Percentiles rank a stretch among this genome's conserved stretches.
phyloP scores from a whole-genome alignment of 2,113 vertebrate species.

The Terrapene triunguis region DNA sequence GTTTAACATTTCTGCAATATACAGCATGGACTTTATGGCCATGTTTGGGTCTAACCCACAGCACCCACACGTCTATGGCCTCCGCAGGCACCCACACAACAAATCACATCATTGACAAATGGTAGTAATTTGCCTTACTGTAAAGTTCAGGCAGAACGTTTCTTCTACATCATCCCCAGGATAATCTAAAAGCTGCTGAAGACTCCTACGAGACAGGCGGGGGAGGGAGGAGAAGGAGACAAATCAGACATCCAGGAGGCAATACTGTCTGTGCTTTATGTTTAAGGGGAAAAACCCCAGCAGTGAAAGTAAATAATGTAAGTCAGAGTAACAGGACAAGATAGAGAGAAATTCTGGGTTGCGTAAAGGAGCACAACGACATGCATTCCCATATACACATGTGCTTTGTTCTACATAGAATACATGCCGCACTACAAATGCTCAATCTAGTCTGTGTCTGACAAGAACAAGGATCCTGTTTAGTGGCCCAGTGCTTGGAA shows the following conservation, averaged over 20 bases:
- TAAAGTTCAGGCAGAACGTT: constrained; percentile 94
- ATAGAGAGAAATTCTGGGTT: not conserved
- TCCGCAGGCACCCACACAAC: not conserved
- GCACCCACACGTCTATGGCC: not conserved
- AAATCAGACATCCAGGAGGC: not conserved
- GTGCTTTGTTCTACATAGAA: not conserved
- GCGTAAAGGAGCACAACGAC: not conserved
- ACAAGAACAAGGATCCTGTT: not conserved
- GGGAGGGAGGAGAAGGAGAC: not conserved
- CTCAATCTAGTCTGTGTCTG: not conserved
- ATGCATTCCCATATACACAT: not conserved
- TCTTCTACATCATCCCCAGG: constrained; percentile 92
- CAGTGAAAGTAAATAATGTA: not conserved
- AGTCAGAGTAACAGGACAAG: not conserved
- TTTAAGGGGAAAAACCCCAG: not conserved
- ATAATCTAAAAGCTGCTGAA: constrained; percentile 94
- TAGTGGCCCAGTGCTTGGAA: not conserved
- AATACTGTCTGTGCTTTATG: not conserved
- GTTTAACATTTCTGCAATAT: not conserved
- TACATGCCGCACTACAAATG: not conserved
- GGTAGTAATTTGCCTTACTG: constrained; percentile 82
- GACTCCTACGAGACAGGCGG: constrained; percentile 83
- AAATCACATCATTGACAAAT: not conserved
- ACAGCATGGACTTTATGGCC: not conserved
- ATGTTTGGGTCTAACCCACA: not conserved